phyloP scores from a whole-genome alignment of 2,888 invertebrate genomes.

The Eupithecia exiguata region DNA sequence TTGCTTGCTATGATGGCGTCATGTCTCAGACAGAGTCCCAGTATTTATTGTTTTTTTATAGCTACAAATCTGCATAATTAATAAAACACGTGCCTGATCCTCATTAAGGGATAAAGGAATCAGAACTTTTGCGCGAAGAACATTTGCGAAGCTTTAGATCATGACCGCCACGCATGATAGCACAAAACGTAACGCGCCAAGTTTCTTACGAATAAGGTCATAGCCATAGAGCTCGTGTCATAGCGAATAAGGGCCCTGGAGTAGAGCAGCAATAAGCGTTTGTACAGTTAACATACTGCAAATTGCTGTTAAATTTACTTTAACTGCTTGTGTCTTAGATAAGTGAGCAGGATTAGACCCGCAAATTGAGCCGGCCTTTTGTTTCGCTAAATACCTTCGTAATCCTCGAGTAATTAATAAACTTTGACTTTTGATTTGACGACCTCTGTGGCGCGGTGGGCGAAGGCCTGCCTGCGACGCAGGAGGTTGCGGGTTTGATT shows the following conservation, averaged over 20 bases:
- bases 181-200: not conserved
- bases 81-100: too few species aligned
- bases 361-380: conserved; percentile 50
- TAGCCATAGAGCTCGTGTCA: not conserved
- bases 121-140: not conserved
- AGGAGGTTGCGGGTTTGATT: too few species aligned
- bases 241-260: conserved; percentile 38
- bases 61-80: too few species aligned
- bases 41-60: too few species aligned
- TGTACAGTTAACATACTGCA: conserved; percentile 74
- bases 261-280: conserved; percentile 67
- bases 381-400: conserved; percentile 28
- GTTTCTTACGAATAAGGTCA: not conserved
- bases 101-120: not conserved
- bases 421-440: too few species aligned
- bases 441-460: too few species aligned
- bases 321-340: conserved; percentile 60
- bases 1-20: too few species aligned
- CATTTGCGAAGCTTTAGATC: not conserved
- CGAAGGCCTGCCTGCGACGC: too few species aligned
- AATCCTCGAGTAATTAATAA: conserved; percentile 15
- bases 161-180: not conserved
- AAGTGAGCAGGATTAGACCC: conserved; percentile 48
- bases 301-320: conserved; percentile 78
- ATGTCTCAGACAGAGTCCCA: too few species aligned